A percentile compares a stretch with the other conserved stretches of the same genome.
Evolutionary conservation across 2,113 vertebrate genomes (phyloP).

Genomic region (Corydoras sp.): DNA sequence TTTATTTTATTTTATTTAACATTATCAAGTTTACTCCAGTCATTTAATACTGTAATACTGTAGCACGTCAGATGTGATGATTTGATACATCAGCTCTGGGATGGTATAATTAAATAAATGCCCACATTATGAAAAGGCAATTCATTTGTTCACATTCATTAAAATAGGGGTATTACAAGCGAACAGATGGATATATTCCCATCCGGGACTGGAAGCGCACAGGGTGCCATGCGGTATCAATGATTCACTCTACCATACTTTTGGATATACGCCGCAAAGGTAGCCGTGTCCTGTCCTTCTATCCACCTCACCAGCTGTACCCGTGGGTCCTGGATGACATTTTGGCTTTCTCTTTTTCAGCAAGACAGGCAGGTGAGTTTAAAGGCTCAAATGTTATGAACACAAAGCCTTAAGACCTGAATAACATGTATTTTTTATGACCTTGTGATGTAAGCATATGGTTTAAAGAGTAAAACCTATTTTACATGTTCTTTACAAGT

Average conservation of each 20-base stretch:
- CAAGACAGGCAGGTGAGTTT: slow-evolving; percentile 72
- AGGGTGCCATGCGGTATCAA: slow-evolving; percentile 81
- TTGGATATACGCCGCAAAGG: slow-evolving; percentile 77
- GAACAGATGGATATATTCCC: slow-evolving; percentile 77
- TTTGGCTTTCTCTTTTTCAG: slow-evolving; percentile 83
- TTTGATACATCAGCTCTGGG: too few species aligned
- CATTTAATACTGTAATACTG: too few species aligned
- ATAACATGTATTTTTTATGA: too few species aligned
- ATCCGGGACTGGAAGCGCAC: slow-evolving; percentile 75
- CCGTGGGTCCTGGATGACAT: slow-evolving; percentile 83
- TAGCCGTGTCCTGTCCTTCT: slow-evolving; percentile 67
- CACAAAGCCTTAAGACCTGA: too few species aligned
- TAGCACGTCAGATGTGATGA: too few species aligned
- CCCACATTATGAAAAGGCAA: too few species aligned
- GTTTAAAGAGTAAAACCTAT: too few species aligned
- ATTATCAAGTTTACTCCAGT: too few species aligned
- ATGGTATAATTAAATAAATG: too few species aligned
- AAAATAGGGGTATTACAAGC: slow-evolving; percentile 78
- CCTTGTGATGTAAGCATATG: too few species aligned
- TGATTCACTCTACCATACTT: slow-evolving; percentile 84
- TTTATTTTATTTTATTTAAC: neutral
- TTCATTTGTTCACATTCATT: neutral
- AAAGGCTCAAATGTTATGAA: too few species aligned
- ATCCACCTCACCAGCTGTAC: slow-evolving; percentile 75
- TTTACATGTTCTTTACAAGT: too few species aligned